phyloP scores from a whole-genome alignment of 2,888 invertebrate species.

The Brachycybe producta region DNA sequence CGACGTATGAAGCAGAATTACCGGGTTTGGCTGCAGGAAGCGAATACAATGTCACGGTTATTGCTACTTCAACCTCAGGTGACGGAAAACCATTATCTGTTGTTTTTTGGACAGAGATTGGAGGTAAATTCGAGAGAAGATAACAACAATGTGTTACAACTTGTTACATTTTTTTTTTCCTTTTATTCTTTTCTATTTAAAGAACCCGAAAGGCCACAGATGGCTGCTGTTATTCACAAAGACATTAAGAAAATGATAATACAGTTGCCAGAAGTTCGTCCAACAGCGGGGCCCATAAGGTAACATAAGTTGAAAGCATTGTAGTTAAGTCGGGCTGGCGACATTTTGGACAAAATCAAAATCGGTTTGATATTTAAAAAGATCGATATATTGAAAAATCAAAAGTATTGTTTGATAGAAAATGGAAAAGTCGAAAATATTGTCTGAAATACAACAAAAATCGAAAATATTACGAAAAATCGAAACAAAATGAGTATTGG shows the following conservation, averaged over 20 bases:
- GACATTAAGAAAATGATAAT: conserved; percentile 51
- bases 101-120: conserved; percentile 55
- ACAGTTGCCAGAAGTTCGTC: conserved; percentile 50
- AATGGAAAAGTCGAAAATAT: no score
- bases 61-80: conserved; percentile 44
- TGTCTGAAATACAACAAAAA: no score
- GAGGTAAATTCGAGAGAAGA: no score
- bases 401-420: no score
- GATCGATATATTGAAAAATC: no score
- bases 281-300: conserved; percentile 61
- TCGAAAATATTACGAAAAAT: no score
- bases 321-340: no score
- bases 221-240: conserved; percentile 50
- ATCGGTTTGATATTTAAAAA: no score
- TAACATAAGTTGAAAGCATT: conserved; percentile 17
- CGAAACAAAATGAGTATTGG: no score
- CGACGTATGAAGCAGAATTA: conserved; percentile 31
- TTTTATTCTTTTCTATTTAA: conserved; percentile 25
- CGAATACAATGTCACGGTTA: conserved; percentile 57
- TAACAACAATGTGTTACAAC: no score
- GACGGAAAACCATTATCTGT: conserved; percentile 41
- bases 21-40: conserved; percentile 55
- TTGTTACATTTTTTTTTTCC: no score
- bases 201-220: conserved; percentile 51
- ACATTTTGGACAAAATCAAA: no score